Evolutionary conservation across 1,140 invertebrate genomes (phyloP).

Genomic region (Euschistus heros): DNA sequence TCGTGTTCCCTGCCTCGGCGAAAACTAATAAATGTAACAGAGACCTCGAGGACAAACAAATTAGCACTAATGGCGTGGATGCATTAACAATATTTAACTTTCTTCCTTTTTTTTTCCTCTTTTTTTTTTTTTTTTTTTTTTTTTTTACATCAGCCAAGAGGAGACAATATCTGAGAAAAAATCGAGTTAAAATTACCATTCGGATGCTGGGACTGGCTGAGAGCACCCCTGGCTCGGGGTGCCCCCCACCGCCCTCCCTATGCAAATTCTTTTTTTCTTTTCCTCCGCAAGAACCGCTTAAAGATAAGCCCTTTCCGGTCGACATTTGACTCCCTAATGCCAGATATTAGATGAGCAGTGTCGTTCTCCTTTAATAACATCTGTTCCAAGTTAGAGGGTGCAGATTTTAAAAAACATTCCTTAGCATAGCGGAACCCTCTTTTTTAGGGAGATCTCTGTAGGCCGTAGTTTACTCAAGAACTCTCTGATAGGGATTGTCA

Average conservation of each 20-base stretch:
- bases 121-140: conserved; percentile 1
- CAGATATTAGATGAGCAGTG: not conserved
- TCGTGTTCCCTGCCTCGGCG: too few relatives aligned
- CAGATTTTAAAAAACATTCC: conserved; percentile 8
- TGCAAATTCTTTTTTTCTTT: conserved; percentile 22
- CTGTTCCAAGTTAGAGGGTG: conserved; percentile 14
- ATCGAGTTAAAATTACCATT: conserved; percentile 22
- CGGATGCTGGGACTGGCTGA: conserved; percentile 6
- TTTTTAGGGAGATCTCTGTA: too few relatives aligned
- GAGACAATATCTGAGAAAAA: conserved; percentile 10
- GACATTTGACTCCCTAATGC: not conserved
- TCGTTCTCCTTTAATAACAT: conserved; percentile 13
- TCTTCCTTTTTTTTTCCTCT: not conserved
- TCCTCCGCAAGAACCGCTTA: conserved; percentile 11
- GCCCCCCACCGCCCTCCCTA: not conserved
- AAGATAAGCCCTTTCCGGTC: conserved; percentile 17
- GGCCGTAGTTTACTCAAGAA: too few relatives aligned
- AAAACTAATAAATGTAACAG: too few relatives aligned
- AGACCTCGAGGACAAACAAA: conserved; percentile 10
- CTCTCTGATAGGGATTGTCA: too few relatives aligned
- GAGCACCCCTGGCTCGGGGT: not conserved
- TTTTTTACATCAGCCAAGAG: conserved; percentile 11
- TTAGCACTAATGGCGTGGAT: conserved; percentile 15
- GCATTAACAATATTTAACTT: conserved; percentile 23
- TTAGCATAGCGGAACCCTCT: not conserved